Base-by-base conservation (phyloP, 2,888 invertebrate genomes). In the Philereme transversata region DNA sequence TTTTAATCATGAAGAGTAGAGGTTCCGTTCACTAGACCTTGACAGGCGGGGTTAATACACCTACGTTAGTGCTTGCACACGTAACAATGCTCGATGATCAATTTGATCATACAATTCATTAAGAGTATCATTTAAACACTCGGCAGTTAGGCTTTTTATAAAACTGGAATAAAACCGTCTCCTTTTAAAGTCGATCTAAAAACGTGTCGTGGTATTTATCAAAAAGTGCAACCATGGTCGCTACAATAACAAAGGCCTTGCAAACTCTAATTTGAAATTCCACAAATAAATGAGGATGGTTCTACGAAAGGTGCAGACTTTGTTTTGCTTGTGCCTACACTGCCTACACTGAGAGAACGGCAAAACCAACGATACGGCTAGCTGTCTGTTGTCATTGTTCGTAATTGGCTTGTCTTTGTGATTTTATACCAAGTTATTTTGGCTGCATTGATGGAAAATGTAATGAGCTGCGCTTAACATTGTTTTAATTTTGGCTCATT, bases 371-470 rank as follows among this genome's bases (percentile, higher is more conserved):
- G 63, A 75, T 73, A 75, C 72, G 67, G 67, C 49, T 65, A 68
- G 65, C 60, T 71, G 73, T 57, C 68, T 67, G 74, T 71, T 74
- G 76, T 74, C 72, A 78, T 81, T 81, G 83, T 80, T 80, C 74
- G 71, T 67, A 60, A 65, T 71, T 68, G 66, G 73, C 75, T 79
- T 77, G 74, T 76, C 75, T 76, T 81, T 78, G 75, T 81, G 75
- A 77, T 77, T 78, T 79, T 78, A 72, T 77, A 72, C 69, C 69
- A 70, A 70, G 64, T 68, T 72, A 70, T 76, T 79, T 78, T 74
- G 73, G 77, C 70, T 68, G 65, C 61, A 57, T 67, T 61, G 60
- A 61, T 60, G 56, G 68, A 67, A 62, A 68, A 65, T 65, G 68
- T 72, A 67, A 71, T 57, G 61, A 65, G 69, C 65, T 71, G 65